A percentile compares a stretch with the other conserved stretches of the same genome.
Conservation (phyloP, 2,113 vertebrate species). For the Podocnemis expansa region DNA sequence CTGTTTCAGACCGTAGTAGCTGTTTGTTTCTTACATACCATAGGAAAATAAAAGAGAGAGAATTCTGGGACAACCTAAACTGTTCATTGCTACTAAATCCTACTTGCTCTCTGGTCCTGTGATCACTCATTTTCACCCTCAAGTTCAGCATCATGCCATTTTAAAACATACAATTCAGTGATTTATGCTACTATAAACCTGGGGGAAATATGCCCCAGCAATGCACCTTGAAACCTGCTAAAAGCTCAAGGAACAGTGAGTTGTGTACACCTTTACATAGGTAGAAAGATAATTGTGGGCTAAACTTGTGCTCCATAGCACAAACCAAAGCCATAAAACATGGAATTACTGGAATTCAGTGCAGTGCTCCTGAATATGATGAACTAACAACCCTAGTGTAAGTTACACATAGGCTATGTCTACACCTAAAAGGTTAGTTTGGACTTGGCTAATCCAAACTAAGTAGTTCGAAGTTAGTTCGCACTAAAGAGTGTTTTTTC, state of each 20-base stretch:
- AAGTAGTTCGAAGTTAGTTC: too few species aligned
- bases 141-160: not conserved
- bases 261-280: not conserved
- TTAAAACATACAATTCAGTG: not conserved
- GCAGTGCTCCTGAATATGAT: not conserved
- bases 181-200: not conserved
- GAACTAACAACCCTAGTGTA: not conserved
- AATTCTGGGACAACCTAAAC: not conserved
- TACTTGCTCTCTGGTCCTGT: not conserved
- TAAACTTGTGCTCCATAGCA: not conserved
- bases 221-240: rapidly evolving
- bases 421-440: too few species aligned
- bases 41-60: not conserved
- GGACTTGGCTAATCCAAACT: too few species aligned
- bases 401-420: too few species aligned
- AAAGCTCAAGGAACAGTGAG: not conserved
- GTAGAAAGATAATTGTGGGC: not conserved
- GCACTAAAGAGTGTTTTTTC: too few species aligned
- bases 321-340: not conserved
- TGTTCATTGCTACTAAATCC: not conserved
- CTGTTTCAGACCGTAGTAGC: slow-evolving; percentile 6
- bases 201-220: not conserved
- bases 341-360: not conserved
- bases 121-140: not conserved
- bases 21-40: not conserved